Conservation (phyloP, 1,140 invertebrate species). For the Heliconius melpomene region DNA sequence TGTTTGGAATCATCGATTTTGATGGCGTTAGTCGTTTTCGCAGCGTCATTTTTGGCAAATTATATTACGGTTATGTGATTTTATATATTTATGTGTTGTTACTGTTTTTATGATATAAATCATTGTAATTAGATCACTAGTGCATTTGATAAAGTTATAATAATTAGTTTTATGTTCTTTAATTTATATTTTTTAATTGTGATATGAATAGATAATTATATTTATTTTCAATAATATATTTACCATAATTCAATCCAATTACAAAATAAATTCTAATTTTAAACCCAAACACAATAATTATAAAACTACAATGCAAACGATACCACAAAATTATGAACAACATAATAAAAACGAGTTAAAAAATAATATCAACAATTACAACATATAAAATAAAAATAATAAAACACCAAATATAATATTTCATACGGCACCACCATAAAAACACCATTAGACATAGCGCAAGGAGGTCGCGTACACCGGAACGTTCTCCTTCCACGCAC, state of each 20-base stretch:
- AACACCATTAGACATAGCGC: slow-evolving; percentile 32
- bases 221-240: neutral
- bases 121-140: neutral
- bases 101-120: neutral
- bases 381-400: neutral
- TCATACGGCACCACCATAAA: slow-evolving; percentile 12
- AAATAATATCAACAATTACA: neutral
- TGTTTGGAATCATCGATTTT: slow-evolving; percentile 20
- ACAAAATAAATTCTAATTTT: no score
- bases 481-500: slow-evolving; percentile 58
- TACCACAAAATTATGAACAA: neutral
- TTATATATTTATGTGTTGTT: neutral
- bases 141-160: neutral
- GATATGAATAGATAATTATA: neutral
- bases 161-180: neutral
- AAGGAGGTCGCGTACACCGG: slow-evolving; percentile 36
- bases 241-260: neutral
- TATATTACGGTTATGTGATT: neutral
- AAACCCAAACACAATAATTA: no score
- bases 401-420: slow-evolving; percentile 9
- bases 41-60: neutral
- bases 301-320: neutral
- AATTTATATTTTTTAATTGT: neutral
- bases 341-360: neutral
- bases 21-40: neutral